Evolutionary conservation across 2,888 invertebrate species (phyloP), one percentile per base, ranked within the genome.

Genomic region (Latheticus oryzae): DNA sequence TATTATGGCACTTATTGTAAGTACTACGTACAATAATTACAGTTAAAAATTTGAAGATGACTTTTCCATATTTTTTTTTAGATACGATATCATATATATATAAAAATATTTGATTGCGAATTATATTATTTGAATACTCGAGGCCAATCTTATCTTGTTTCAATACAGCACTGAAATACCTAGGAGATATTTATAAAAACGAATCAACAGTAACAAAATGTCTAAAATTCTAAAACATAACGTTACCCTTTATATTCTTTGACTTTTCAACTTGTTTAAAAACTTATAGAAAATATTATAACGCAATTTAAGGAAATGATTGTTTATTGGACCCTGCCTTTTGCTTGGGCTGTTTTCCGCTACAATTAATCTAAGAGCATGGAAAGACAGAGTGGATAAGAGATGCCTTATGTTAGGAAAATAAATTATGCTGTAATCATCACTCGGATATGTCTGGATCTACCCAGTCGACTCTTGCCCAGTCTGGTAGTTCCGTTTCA

Each of bases 401-500:
- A 75, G 74, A 74, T 71, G 69, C 69, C 72, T 72, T 68, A 66
- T 52, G 62, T 63, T 70, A 69, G 51, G 33, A 52, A 52, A 47
- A 58, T 5, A 21, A 23, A 30, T 35, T 50, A 12, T 42, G 13
- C 60, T 62, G 61, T 65, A 47, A 61, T 63, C 70, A 75, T 76
- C 75, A 76, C 73, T 74, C 74, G 60, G 71, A 71, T 80, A 81
- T 80, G 71, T 88, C 87, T 30, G 84, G 83, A 70, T 90, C 91
- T 55, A 83, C 82, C 94, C 94, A 95, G 68, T 93, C 90, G 42
- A 89, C 85, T 73, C 84, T 83, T 23, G 97, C 96, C 97, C 97
- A 97, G 48, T 89, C 89, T 0, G 97, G 97, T 68, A 96, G 82
- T 73, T 91, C 89, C 1, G 95, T 95, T 80, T 93, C 90, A 79